phyloP scores from a whole-genome alignment of 2,113 vertebrate genomes.

The Dasyprocta punctata region DNA sequence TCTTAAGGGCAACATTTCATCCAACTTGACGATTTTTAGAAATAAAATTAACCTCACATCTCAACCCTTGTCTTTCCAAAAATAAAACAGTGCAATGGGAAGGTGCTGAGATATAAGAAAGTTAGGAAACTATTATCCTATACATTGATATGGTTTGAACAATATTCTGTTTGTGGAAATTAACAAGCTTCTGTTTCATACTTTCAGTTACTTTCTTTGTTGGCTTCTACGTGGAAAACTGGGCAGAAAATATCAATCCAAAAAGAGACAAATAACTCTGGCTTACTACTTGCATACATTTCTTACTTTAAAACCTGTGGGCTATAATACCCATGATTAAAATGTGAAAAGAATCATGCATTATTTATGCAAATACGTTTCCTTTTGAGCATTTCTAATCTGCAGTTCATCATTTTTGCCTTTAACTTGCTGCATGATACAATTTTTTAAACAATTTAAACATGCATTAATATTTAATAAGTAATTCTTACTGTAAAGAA shows the following conservation, averaged over 20 bases:
- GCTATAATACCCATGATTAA: slow-evolving; percentile 8
- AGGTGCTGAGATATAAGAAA: background rate
- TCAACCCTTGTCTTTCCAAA: background rate
- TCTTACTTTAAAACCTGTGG: background rate
- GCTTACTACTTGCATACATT: background rate
- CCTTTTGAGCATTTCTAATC: background rate
- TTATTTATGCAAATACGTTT: slow-evolving; percentile 29
- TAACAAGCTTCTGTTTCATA: background rate
- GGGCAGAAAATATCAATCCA: slow-evolving; percentile 7
- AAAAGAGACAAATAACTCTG: background rate
- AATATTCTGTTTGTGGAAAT: background rate
- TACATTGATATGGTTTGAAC: background rate
- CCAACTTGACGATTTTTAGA: slow-evolving; percentile 30
- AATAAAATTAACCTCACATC: slow-evolving; percentile 34
- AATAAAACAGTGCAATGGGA: slow-evolving; percentile 48
- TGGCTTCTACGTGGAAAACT: background rate
- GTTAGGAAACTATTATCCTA: slow-evolving; percentile 18
- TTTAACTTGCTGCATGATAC: background rate
- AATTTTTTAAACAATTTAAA: slow-evolving; percentile 20
- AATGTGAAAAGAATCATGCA: slow-evolving; percentile 36
- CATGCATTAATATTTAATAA: slow-evolving; percentile 7
- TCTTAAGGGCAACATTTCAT: slow-evolving; percentile 13
- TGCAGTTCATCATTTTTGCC: slow-evolving; percentile 16
- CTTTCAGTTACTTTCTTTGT: background rate
- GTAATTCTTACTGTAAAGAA: background rate